Base-by-base conservation (phyloP, 2,888 invertebrate species). In the Scrobipalpa costella region DNA sequence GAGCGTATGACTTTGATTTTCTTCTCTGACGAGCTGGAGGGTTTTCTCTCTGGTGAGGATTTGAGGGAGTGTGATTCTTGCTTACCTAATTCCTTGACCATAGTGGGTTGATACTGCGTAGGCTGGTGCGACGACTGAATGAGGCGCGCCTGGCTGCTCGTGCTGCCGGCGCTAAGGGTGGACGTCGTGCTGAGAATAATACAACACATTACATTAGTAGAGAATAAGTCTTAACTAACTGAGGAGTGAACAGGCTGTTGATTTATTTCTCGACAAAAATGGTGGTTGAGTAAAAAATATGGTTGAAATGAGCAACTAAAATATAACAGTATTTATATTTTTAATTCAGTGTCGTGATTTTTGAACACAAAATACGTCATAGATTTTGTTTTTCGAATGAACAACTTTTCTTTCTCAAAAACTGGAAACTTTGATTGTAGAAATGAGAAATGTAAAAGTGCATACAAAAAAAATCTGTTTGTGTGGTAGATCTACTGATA, bases 81-180 rank as follows among this genome's bases (percentile, higher is more conserved):
- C 96, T 95, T 96, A 97, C 97, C 97, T 94, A 97, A 92, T 92
- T 97, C 97, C 92, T 96, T 96, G 81, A 96, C 95, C 85, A 95
- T 94, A 74, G 96, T 94, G 65, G 98, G 97, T 78, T 98, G 97
- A 90, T 97, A 98, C 85, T 95, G 96, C 77, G 97, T 95, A 66
- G 98, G 98, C 80, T 97, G 97, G 89, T 98, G 96, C 73, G 98
- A 98, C 71, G 98, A 97, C 92, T 98, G 98, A 83, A 98, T 97
- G 80, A 98, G 94, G 78, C 97, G 94, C 66, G 98, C 97, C 90
- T 97, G 97, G 85, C 97, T 97, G 79, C 98, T 96, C 62, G 97
- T 97, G 89, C 97, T 98, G 81, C 98, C 97, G 67, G 97, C 97
- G 75, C 97, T 98, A 82, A 98, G 93, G 68, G 98, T 98, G 77